Conservation (phyloP, 2,113 vertebrate species). For the Sapajus apella region DNA sequence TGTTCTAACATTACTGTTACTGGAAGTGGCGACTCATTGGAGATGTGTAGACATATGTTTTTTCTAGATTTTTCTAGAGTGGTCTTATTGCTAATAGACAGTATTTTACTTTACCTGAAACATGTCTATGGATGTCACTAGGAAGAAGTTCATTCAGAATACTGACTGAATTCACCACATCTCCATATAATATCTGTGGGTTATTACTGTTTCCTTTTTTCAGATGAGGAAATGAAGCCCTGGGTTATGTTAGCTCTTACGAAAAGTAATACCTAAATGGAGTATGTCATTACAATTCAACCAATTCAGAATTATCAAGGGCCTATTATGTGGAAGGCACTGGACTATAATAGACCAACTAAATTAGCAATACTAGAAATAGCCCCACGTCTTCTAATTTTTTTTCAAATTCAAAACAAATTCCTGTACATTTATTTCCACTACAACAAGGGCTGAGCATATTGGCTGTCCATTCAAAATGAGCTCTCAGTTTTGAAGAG, state of each 20-base stretch:
- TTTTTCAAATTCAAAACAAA: conserved; percentile 47
- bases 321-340: neutral
- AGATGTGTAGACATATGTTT: neutral
- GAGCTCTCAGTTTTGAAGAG: conserved; percentile 57
- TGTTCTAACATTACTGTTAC: neutral
- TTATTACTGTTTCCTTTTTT: conserved; percentile 32
- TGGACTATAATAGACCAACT: neutral
- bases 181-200: neutral
- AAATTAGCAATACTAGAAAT: conserved; percentile 33
- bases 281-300: conserved; percentile 21
- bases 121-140: neutral
- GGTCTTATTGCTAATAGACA: neutral
- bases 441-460: neutral
- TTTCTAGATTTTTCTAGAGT: conserved; percentile 48
- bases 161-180: conserved; percentile 13
- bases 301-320: conserved; percentile 36
- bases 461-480: conserved; percentile 33
- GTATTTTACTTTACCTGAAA: neutral
- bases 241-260: neutral
- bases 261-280: conserved; percentile 34
- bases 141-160: conserved; percentile 7
- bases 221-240: neutral
- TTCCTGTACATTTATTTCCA: conserved; percentile 33
- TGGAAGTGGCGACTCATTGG: neutral
- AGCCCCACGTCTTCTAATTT: neutral